Conservation (phyloP, 53 echinoderm and acorn worm species). For the Antedon mediterranea region DNA sequence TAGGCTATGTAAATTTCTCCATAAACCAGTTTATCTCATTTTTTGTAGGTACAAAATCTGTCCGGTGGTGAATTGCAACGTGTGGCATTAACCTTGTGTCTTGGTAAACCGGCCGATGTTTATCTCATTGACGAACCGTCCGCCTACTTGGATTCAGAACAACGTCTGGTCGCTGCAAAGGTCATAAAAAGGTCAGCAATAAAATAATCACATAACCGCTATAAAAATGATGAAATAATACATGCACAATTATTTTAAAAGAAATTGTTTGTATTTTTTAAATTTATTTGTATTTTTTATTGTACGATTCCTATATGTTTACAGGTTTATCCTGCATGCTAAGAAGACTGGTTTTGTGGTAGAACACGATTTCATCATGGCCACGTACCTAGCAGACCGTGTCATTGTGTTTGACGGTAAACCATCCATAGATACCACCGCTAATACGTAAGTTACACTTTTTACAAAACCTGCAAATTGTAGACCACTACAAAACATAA, state of each 20-base stretch:
- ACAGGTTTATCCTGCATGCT: slow-evolving; percentile 82
- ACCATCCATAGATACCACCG: slow-evolving; percentile 60
- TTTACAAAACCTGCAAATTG: too few relatives aligned
- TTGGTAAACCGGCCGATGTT: slow-evolving; percentile 90
- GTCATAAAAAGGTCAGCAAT: slow-evolving; percentile 97
- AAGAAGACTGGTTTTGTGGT: slow-evolving; percentile 98
- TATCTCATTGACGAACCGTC: slow-evolving; percentile 94
- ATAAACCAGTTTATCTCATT: background rate
- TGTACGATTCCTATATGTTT: too few relatives aligned
- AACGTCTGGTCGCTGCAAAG: slow-evolving; percentile 94
- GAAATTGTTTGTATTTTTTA: too few relatives aligned
- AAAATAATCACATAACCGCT: too few relatives aligned
- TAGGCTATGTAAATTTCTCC: background rate
- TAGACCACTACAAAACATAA: too few relatives aligned
- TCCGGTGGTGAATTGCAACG: slow-evolving; percentile 97
- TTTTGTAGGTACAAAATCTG: slow-evolving; percentile 60
- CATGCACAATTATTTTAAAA: too few relatives aligned
- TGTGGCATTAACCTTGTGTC: slow-evolving; percentile 76
- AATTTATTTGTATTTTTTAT: too few relatives aligned
- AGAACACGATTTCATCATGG: slow-evolving; percentile 99
- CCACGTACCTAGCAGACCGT: slow-evolving; percentile 91
- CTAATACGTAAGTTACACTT: slow-evolving; percentile 46
- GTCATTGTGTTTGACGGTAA: slow-evolving; percentile 89
- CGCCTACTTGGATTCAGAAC: slow-evolving; percentile 90
- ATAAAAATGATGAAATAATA: too few relatives aligned